Evolutionary conservation across 2,797 vertebrate species (phyloP), one percentile per base, ranked within the genome.

Genomic region (Potorous gilbertii): DNA sequence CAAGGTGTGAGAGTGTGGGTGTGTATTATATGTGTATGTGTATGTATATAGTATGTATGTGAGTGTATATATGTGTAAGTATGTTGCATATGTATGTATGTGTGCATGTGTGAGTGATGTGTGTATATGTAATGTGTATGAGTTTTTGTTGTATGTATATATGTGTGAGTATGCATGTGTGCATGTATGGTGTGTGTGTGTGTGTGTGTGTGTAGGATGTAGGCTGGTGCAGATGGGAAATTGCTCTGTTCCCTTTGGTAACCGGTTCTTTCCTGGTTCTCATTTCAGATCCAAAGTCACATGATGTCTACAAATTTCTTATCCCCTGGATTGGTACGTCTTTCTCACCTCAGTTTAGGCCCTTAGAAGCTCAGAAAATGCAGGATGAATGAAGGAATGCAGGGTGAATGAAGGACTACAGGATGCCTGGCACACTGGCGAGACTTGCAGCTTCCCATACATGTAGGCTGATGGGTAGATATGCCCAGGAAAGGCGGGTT

Each of bases 161-260:
- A 5, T 29, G 8, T 28, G n/a, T 21, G 18, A 1, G 4, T 6
- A 0, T 0, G 34, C 0, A 1, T 59, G 29, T 66, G 13, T 14
- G n/a, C 1, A 4, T 74, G 12, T 13, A 11, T 59, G 1, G 12
- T 10, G 3, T 14, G 5, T 74, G n/a, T 1, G 57, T 59, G 57
- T 59, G 57, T 34, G 59, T 62, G 12, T 62, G 8, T 74, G 18
- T 40, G 12, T 74, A 40, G 14, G 66, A 74, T 74, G 16, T 18
- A 74, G 18, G 66, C 66, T 74, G 66, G 6, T n/a, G n/a, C 18
- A 18, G 16, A 40, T 40, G n/a, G 18, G 66, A 74, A 2, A 21
- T 24, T 16, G 40, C 59, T 31, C 34, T 40, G 16, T 18, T 74
- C 14, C 11, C 66, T 40, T 40, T 18, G 14, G 16, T 74, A 40